A percentile compares a stretch with the other conserved stretches of the same genome.
These are phyloP conservation scores for Grantiella picta DNA, from an alignment of 2,113 vertebrate genomes.

Conservation along the genomic window DNA sequence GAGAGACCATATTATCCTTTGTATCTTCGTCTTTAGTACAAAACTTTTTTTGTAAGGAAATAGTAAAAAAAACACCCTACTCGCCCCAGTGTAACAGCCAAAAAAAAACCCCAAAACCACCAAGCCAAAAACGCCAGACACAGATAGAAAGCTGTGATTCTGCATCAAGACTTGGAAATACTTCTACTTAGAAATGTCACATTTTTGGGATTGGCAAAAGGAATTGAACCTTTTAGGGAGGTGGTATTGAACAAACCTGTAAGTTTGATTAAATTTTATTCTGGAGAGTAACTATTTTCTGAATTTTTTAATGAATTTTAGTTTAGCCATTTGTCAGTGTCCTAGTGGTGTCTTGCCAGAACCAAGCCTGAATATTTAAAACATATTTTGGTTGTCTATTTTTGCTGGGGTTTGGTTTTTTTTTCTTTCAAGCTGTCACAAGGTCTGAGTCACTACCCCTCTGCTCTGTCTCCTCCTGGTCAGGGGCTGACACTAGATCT, in stretches of 20 bases:
- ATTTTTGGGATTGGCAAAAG: not conserved
- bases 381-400: not conserved
- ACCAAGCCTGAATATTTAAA: not conserved
- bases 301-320: not conserved
- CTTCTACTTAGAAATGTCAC: not conserved
- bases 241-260: not conserved
- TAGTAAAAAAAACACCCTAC: not conserved
- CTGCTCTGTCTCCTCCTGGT: not conserved
- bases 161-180: not conserved
- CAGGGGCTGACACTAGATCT: not conserved
- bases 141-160: not conserved
- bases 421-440: not conserved
- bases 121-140: not conserved
- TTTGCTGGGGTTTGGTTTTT: not conserved
- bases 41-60: not conserved
- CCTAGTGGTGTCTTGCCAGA: not conserved
- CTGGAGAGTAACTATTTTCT: not conserved
- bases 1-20: not conserved
- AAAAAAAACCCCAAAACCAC: not conserved
- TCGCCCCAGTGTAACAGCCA: not conserved
- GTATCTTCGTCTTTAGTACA: not conserved
- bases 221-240: not conserved
- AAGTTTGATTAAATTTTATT: not conserved
- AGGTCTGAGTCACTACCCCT: not conserved
- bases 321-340: not conserved